Percentiles rank a stretch among this genome's conserved stretches.
Conservation (phyloP, 1,140 invertebrate genomes). For the Drosophila kikkawai region DNA sequence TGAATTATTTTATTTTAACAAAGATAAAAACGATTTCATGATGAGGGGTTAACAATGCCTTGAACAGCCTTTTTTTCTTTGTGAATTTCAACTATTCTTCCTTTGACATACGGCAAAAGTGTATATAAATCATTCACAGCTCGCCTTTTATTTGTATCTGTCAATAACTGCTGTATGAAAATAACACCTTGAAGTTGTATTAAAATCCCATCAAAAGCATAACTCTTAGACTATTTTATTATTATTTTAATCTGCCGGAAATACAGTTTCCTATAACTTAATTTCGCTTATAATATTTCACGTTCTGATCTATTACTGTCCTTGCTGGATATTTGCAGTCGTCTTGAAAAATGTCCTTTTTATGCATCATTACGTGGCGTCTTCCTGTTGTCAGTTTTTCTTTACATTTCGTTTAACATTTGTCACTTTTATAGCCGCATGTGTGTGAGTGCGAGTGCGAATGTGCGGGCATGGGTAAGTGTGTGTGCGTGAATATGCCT, state of each 20-base stretch:
- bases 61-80: not conserved
- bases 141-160: not conserved
- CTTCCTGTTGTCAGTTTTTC: conserved; percentile 82
- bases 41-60: not conserved
- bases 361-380: conserved; percentile 81
- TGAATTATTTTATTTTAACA: not conserved
- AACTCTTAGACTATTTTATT: no score
- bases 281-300: conserved; percentile 4
- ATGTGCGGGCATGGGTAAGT: conserved; percentile 8
- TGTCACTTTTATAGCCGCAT: conserved; percentile 80
- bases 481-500: conserved; percentile 54
- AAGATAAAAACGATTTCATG: not conserved
- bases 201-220: not conserved
- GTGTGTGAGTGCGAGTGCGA: conserved; percentile 25
- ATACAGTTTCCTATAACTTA: no score
- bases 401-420: conserved; percentile 83
- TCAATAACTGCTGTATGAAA: not conserved
- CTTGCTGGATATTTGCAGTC: conserved; percentile 62
- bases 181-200: not conserved
- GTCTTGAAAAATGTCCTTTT: conserved; percentile 78
- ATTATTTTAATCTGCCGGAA: not conserved
- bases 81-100: no score
- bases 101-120: not conserved
- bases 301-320: conserved; percentile 26
- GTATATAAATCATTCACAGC: not conserved